Conservation (phyloP, 2,113 vertebrate species). For the Pangasianodon hypophthalmus region DNA sequence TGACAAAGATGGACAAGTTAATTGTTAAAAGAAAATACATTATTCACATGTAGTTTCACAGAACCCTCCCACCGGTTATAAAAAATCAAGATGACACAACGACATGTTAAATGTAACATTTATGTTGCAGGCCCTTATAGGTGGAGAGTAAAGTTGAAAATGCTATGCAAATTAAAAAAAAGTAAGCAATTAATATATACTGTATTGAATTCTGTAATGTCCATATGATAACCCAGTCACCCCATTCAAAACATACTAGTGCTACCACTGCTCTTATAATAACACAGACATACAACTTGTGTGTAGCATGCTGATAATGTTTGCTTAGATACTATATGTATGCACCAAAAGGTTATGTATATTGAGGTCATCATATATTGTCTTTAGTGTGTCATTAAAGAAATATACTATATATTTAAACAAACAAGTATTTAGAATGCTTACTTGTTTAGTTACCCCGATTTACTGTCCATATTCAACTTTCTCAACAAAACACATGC, state of each 20-base stretch:
- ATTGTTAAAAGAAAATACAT: not conserved
- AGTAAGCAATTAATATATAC: not conserved
- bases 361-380: not conserved
- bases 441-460: not conserved
- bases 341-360: not conserved
- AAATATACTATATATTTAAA: not conserved
- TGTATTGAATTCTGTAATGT: not conserved
- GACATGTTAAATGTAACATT: not conserved
- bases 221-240: not conserved
- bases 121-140: not conserved
- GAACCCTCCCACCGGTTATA: not conserved
- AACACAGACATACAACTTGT: not conserved
- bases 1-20: no score
- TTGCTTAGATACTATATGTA: not conserved
- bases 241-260: not conserved
- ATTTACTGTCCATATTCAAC: not conserved
- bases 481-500: no score
- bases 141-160: not conserved
- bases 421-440: not conserved
- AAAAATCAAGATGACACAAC: not conserved
- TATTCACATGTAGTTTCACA: not conserved
- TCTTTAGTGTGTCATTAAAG: not conserved
- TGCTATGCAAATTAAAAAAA: not conserved
- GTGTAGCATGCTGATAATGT: not conserved
- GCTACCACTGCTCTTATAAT: not conserved